Conservation (phyloP, 2,888 invertebrate species). For the Norana najaformis region DNA sequence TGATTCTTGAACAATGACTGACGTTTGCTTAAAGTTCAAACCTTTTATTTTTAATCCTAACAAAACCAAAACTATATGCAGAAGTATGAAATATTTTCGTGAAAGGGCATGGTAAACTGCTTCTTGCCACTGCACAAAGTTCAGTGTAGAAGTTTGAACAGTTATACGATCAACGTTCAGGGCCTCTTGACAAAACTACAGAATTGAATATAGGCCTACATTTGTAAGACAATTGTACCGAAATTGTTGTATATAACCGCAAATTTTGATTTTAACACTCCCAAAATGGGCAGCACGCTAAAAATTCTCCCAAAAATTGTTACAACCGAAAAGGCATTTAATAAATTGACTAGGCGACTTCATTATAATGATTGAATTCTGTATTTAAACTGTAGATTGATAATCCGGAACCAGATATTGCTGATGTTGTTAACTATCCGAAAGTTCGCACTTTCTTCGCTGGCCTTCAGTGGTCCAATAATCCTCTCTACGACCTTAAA, state of each 20-base stretch:
- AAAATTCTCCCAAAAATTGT: too few relatives aligned
- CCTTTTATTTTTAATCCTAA: neutral
- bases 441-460: slow-evolving; percentile 28
- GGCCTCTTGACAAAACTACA: too few relatives aligned
- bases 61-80: neutral
- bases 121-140: too few relatives aligned
- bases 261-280: too few relatives aligned
- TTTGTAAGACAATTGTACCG: too few relatives aligned
- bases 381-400: slow-evolving; percentile 28
- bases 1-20: neutral
- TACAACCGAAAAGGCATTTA: too few relatives aligned
- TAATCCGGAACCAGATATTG: slow-evolving; percentile 30
- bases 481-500: slow-evolving; percentile 24
- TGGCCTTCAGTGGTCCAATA: neutral
- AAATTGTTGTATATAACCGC: too few relatives aligned
- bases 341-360: neutral
- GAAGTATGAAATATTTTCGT: neutral
- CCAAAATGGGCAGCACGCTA: too few relatives aligned
- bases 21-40: neutral
- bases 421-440: slow-evolving; percentile 33
- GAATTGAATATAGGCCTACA: too few relatives aligned
- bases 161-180: too few relatives aligned
- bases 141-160: too few relatives aligned
- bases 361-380: neutral
- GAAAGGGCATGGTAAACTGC: neutral